phyloP scores from a whole-genome alignment of 2,797 vertebrate species.

The Chaetodon trifasciatus region DNA sequence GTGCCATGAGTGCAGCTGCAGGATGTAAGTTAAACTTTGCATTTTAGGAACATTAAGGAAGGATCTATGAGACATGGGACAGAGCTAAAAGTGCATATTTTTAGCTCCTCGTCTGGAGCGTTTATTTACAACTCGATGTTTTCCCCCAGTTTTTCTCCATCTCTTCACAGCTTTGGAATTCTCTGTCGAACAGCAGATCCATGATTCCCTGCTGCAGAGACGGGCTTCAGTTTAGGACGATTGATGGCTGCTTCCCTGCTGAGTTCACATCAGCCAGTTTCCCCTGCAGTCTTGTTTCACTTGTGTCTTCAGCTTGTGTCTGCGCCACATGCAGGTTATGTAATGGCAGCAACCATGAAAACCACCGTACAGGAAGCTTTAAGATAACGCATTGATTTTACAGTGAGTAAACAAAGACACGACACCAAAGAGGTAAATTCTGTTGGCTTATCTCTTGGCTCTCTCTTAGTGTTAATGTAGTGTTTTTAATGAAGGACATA shows the following conservation, averaged over 20 bases:
- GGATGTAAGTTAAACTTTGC: not conserved
- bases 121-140: constrained; percentile 44
- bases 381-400: constrained; percentile 35
- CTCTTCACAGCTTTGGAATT: constrained; percentile 62
- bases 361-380: constrained; percentile 20
- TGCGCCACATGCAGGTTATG: constrained; percentile 31
- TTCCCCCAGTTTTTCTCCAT: constrained; percentile 29
- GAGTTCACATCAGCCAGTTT: constrained; percentile 64
- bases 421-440: not conserved
- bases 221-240: constrained; percentile 51
- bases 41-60: not conserved
- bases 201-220: constrained; percentile 19
- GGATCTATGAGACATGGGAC: not conserved
- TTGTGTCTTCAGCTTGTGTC: constrained; percentile 7
- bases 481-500: not conserved
- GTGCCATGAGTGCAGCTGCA: not conserved
- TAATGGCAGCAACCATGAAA: constrained; percentile 31
- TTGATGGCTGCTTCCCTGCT: constrained; percentile 72
- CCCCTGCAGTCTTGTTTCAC: constrained; percentile 21
- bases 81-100: constrained; percentile 27
- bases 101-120: constrained; percentile 31
- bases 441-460: not conserved
- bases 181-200: constrained; percentile 41
- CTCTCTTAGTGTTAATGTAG: not conserved
- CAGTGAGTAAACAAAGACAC: constrained; percentile 30